These are phyloP conservation scores for Erpobdella octoculata DNA, from an alignment of 2,888 invertebrate genomes.

Conservation along the genomic window DNA sequence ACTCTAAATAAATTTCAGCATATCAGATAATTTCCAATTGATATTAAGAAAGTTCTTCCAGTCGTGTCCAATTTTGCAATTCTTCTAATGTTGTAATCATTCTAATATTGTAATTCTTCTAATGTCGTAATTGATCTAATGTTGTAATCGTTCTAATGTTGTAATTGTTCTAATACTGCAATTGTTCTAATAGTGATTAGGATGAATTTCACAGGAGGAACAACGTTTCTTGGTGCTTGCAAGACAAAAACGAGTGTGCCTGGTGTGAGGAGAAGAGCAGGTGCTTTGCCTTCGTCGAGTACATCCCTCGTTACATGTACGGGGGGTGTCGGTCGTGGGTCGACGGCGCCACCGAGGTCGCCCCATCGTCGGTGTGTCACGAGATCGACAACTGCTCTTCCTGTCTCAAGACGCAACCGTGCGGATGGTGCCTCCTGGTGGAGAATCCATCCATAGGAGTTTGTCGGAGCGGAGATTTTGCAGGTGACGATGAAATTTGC, in stretches of 20 bases:
- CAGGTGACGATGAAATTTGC: no score
- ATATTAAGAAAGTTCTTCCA: no score
- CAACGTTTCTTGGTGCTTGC: constrained; percentile 61
- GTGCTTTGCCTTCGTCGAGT: constrained; percentile 70
- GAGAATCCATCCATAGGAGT: constrained; percentile 77
- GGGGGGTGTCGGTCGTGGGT: constrained; percentile 87
- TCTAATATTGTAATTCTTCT: no score
- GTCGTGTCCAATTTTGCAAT: no score
- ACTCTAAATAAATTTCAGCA: no score
- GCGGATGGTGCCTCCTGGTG: constrained; percentile 86
- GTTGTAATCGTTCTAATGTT: no score
- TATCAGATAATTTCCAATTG: no score
- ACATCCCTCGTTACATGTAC: constrained; percentile 64
- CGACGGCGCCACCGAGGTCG: constrained; percentile 56
- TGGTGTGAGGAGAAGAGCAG: constrained; percentile 87
- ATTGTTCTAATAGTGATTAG: no score
- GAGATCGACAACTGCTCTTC: constrained; percentile 43
- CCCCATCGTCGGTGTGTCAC: constrained; percentile 45
- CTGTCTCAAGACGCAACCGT: constrained; percentile 74
- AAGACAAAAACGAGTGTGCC: constrained; percentile 77
- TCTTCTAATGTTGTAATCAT: no score
- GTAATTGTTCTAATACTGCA: no score
- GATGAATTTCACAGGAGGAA: no score
- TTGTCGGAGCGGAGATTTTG: constrained; percentile 48
- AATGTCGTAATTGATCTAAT: no score